These are phyloP conservation scores for Maniola hyperantus DNA, from an alignment of 2,888 invertebrate genomes.

Conservation along the genomic window DNA sequence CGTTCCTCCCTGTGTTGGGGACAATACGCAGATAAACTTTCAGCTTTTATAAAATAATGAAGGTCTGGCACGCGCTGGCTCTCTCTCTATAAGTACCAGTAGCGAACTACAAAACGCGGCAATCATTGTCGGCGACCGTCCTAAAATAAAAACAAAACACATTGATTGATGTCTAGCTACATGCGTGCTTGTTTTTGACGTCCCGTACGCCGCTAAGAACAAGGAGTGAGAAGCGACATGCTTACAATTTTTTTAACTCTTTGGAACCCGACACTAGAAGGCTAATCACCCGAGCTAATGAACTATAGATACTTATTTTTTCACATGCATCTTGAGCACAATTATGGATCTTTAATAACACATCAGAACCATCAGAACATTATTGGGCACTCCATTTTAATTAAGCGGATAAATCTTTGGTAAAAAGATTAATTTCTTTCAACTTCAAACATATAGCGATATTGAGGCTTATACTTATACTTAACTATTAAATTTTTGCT, in stretches of 20 bases:
- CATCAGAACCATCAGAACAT: no score
- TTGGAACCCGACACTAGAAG: slow-evolving; percentile 64
- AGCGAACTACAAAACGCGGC: slow-evolving; percentile 46
- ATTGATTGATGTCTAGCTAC: slow-evolving; percentile 76
- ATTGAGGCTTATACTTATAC: no score
- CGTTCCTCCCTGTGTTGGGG: no score
- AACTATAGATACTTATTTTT: slow-evolving; percentile 49
- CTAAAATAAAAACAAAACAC: slow-evolving; percentile 68
- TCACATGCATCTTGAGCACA: slow-evolving; percentile 15
- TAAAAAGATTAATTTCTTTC: no score
- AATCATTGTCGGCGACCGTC: slow-evolving; percentile 55
- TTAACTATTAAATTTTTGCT: no score
- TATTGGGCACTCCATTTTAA: neutral
- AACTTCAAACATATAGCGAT: no score
- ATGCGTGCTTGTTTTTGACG: slow-evolving; percentile 74
- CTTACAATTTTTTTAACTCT: slow-evolving; percentile 62
- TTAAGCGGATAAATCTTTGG: no score
- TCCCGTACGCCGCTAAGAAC: slow-evolving; percentile 65
- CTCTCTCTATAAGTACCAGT: no score
- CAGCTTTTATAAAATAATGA: no score
- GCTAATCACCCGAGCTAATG: slow-evolving; percentile 49
- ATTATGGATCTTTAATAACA: neutral
- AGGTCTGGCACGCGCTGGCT: no score
- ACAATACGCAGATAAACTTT: no score
- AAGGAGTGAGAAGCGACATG: slow-evolving; percentile 66